phyloP scores from a whole-genome alignment of 2,797 vertebrate genomes.

The Sebastes hubbsi region DNA sequence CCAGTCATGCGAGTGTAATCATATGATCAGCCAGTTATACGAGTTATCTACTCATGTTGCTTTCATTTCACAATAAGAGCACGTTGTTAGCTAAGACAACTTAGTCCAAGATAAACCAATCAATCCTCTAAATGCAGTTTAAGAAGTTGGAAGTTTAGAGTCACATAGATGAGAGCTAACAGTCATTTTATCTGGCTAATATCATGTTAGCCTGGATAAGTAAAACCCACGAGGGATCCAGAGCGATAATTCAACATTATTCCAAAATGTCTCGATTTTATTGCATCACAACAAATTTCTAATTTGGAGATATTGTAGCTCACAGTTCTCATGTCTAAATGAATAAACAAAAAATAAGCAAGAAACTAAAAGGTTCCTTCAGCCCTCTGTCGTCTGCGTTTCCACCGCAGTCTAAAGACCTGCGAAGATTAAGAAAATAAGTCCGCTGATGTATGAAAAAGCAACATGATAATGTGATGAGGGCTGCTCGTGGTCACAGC shows the following conservation, averaged over 20 bases:
- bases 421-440: accelerated
- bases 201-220: background rate
- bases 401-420: too few species aligned
- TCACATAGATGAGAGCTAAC: background rate
- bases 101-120: background rate
- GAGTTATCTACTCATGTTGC: background rate
- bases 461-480: too few species aligned
- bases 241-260: background rate
- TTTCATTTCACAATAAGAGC: background rate
- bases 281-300: background rate
- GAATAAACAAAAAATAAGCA: background rate
- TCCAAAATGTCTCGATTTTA: background rate
- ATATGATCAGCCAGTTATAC: background rate
- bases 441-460: too few species aligned
- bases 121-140: background rate
- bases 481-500: too few species aligned
- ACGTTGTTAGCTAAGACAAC: background rate
- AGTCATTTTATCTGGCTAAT: background rate
- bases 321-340: background rate
- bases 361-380: too few species aligned
- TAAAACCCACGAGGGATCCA: background rate
- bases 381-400: accelerated
- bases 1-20: background rate
- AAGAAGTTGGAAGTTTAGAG: background rate
- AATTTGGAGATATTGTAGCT: background rate